Conservation (phyloP, 2,797 vertebrate genomes). For the Sciaenops ocellatus region DNA sequence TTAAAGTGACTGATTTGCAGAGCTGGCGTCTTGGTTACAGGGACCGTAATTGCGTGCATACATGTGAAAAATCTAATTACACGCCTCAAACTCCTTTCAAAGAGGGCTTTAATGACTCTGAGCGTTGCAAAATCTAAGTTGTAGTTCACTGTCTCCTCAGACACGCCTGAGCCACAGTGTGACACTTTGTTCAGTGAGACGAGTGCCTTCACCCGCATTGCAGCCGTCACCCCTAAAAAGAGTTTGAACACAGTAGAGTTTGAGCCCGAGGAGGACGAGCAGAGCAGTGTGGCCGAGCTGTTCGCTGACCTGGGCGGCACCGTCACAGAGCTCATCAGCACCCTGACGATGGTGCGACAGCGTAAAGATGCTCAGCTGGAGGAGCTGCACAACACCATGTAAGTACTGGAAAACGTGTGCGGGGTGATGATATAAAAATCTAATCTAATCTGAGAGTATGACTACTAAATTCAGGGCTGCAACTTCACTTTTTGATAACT, state of each 20-base stretch:
- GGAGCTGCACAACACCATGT: slow-evolving; percentile 76
- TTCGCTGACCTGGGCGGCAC: slow-evolving; percentile 73
- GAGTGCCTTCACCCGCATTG: slow-evolving; percentile 84
- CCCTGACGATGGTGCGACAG: slow-evolving; percentile 62
- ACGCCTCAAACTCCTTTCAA: not conserved
- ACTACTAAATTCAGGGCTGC: not conserved
- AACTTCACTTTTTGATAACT: not conserved
- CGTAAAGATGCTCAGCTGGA: slow-evolving; percentile 69
- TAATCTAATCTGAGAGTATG: not conserved
- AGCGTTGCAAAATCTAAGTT: not conserved
- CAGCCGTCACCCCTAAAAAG: slow-evolving; percentile 58
- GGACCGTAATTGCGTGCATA: not conserved
- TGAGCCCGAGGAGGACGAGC: slow-evolving; percentile 52
- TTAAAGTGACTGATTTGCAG: not conserved
- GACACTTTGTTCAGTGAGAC: slow-evolving; percentile 78
- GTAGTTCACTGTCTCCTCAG: slow-evolving; percentile 47
- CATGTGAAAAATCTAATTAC: not conserved
- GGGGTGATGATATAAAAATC: not conserved
- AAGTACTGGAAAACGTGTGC: slow-evolving; percentile 46
- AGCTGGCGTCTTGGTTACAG: not conserved
- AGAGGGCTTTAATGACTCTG: not conserved
- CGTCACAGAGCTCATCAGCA: slow-evolving; percentile 72
- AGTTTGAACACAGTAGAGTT: not conserved
- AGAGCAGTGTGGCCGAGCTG: slow-evolving; percentile 63
- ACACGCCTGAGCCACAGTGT: slow-evolving; percentile 41